Evolutionary conservation across 2,113 vertebrate genomes (phyloP), one percentile per base, ranked within the genome.

Genomic region (Pithys albifrons): DNA sequence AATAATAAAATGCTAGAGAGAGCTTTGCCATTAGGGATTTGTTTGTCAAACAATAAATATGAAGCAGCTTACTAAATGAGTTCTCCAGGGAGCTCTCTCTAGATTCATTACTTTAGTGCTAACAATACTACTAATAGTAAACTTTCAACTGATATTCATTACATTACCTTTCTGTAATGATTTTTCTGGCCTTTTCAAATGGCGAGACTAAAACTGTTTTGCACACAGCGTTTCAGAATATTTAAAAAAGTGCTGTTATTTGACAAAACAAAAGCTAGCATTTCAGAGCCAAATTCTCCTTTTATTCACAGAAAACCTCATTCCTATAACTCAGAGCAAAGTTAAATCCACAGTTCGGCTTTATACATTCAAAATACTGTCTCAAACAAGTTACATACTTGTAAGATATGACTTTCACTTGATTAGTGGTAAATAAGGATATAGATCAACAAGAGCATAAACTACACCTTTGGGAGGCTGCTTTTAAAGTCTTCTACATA

Each of bases 21-120:
- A 29, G 8, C 29, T 71, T 33, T 79, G 75, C 58, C 71, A 51
- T 70, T 76, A 78, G 71, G 37, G 71, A 70, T 75, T 90, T 93
- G 62, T 69, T 89, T 79, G 58, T 72, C 85, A 91, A 91, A 85
- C 54, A 80, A 85, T 70, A 90, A 85, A 94, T 89, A 75, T 95
- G 71, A 51, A 82, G 41, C 55, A 91, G 64, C 43, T 89, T 74
- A 88, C 51, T 77, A 91, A 93, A 95, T 45, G 46, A 88, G 59
- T 73, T 52, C 88, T 83, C 91, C 25, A 77, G 59, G 72, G 88
- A 90, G 23, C 67, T 55, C 67, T 94, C 51, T 91, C 78, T 65
- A 80, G 66, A 78, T 73, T 83, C n/a, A 73, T 74, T 74, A 76
- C 43, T 52, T 67, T 48, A 66, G 39, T 58, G 29, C 35, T 72